Conservation (phyloP, 2,113 vertebrate species). For the Bubalus kerabau region DNA sequence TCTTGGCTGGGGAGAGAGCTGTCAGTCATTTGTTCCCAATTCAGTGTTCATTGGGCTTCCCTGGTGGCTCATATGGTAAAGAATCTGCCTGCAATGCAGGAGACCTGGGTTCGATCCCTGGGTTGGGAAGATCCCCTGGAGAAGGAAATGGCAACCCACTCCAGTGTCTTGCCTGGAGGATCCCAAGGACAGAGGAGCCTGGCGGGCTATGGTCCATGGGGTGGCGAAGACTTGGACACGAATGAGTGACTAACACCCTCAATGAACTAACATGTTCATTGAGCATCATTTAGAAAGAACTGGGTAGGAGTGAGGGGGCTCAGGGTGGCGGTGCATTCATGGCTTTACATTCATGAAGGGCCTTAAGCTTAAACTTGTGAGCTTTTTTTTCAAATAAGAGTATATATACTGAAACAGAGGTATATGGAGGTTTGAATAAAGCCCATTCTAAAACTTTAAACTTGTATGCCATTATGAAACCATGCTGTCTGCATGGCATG, state of each 20-base stretch:
- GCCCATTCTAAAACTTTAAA: background rate
- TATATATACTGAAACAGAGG: background rate
- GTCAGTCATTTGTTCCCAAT: background rate
- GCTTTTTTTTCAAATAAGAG: background rate
- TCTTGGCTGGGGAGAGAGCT: background rate
- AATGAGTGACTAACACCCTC: background rate
- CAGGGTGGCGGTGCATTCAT: background rate
- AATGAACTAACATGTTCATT: background rate
- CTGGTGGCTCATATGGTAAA: background rate
- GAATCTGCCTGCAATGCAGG: background rate
- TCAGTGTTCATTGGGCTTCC: background rate
- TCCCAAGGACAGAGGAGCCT: background rate
- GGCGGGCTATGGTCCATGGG: rapidly evolving
- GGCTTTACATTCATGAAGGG: background rate
- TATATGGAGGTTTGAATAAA: background rate
- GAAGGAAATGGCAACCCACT: background rate
- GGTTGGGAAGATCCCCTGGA: background rate
- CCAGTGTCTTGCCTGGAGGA: background rate
- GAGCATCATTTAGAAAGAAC: background rate
- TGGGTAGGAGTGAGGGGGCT: background rate
- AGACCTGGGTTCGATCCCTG: background rate
- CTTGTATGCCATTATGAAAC: background rate
- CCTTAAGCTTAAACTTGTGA: background rate
- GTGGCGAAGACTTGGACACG: background rate
- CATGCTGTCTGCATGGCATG: background rate